Evolutionary conservation across 2,888 invertebrate species (phyloP), one percentile per base, ranked within the genome.

Genomic region (Dolichopus griseipennis): DNA sequence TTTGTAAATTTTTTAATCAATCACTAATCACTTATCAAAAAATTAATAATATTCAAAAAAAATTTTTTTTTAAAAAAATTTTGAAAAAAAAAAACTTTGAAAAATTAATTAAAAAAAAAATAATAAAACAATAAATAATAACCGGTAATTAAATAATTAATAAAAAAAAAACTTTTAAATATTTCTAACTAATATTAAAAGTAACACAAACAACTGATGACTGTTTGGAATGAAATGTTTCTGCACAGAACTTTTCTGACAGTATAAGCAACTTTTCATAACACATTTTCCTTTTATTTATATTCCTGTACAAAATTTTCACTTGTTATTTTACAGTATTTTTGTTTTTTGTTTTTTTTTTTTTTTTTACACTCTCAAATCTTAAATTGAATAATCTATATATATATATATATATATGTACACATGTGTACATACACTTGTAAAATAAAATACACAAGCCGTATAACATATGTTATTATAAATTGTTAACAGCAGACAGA

Each of bases 201-300:
- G 27, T 27, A 4, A 37, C 34, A 34, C 34, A 34, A 34, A 34
- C 37, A 37, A 37, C 12, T 37, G 10, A 37, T 37, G 37, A 37
- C 12, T 37, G 8, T 12, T 10, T 52, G 6, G 18, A 52, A 52
- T 52, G 52, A 52, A 52, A 52, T 52, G 52, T 12, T 18, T 52
- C 52, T 18, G 15, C 52, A n/a, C n/a, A 52, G 52, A 52, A 52
- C 18, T 52, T 52, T 52, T 12, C 52, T 52, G 52, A n/a, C 18
- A 15, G 15, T 52, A 52, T 52, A 52, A 52, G 52, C 52, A 52
- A 52, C 52, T 52, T 52, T 52, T 52, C 52, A 18, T 2, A 52
- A 18, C 52, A 52, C 52, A 52, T 52, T 52, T 52, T 52, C 52
- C 52, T 52, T 52, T 52, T 52, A 52, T 52, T 52, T 52, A 52